Evolutionary conservation across 2,797 vertebrate species (phyloP).

Genomic region (Cirrhinus molitorella): DNA sequence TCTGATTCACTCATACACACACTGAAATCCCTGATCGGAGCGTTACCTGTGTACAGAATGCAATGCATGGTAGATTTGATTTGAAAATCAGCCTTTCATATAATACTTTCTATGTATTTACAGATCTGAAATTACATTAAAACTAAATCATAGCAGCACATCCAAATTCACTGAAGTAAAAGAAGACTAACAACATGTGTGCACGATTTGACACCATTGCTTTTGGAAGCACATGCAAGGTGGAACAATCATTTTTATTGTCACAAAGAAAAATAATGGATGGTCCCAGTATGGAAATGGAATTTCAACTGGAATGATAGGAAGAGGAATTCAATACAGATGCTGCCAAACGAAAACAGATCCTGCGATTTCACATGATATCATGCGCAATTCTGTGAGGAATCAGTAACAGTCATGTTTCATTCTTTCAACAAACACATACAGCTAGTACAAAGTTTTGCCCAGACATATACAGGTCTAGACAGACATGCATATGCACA

Average conservation of each 20-base stretch:
- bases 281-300: background rate
- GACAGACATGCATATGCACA: background rate
- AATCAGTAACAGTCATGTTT: background rate
- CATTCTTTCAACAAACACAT: background rate
- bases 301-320: background rate
- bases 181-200: background rate
- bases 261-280: background rate
- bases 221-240: background rate
- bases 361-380: background rate
- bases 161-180: too few relatives aligned
- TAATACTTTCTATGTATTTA: background rate
- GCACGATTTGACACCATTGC: background rate
- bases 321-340: background rate
- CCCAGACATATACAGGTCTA: background rate
- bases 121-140: background rate
- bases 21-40: background rate
- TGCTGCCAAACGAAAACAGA: background rate
- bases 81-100: background rate
- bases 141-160: background rate
- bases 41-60: background rate
- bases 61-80: background rate
- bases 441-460: background rate
- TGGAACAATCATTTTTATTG: too few relatives aligned
- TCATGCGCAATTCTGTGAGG: background rate
- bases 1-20: constrained; percentile 13